A percentile compares a stretch with the other conserved stretches of the same genome.
These are phyloP conservation scores for Antitype chi DNA, from an alignment of 2,888 invertebrate genomes.

Conservation along the genomic window DNA sequence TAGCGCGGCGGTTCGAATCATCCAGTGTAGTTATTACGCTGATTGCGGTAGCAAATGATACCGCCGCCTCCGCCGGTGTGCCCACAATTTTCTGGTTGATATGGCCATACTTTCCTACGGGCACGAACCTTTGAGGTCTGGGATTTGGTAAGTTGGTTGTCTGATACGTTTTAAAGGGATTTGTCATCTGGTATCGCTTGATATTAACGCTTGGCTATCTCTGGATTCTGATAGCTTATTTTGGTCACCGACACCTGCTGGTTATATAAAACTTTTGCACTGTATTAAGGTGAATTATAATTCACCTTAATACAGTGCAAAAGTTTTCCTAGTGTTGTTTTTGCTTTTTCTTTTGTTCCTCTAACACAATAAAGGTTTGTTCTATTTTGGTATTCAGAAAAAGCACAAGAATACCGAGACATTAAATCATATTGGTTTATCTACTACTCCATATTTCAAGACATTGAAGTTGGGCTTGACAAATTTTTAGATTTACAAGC, in stretches of 20 bases:
- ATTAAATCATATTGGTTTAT: background rate
- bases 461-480: background rate
- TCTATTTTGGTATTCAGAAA: background rate
- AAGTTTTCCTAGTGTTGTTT: background rate
- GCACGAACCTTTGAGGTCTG: constrained; percentile 40
- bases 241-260: too few relatives aligned
- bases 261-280: too few relatives aligned
- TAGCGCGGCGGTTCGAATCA: constrained; percentile 57
- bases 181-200: background rate
- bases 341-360: background rate
- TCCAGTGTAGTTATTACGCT: constrained; percentile 66
- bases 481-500: background rate
- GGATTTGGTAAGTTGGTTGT: constrained; percentile 8
- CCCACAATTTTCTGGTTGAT: constrained; percentile 57
- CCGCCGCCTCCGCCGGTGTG: constrained; percentile 46
- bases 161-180: constrained; percentile 4
- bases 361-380: background rate
- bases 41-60: constrained; percentile 70
- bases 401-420: background rate
- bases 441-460: background rate
- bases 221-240: background rate
- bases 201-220: background rate
- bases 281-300: too few relatives aligned
- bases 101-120: constrained; percentile 44
- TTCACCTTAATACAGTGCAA: background rate